These are phyloP conservation scores for Zoanthus sociatus DNA, from an alignment of 92 coral and sea anemone species.

Conservation along the genomic window DNA sequence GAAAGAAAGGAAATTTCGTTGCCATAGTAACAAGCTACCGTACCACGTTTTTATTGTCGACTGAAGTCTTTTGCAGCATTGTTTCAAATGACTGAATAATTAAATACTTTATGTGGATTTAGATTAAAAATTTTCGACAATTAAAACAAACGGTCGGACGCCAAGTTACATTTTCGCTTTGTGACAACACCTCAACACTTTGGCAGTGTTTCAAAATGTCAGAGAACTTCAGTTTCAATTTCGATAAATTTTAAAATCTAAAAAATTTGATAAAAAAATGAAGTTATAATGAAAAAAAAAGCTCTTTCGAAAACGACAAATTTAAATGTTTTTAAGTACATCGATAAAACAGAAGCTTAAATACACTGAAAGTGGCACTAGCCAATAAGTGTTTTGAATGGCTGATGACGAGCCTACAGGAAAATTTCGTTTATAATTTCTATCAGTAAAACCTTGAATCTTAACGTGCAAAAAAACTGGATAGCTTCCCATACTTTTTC, in stretches of 20 bases:
- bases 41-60: neutral
- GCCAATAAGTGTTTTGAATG: too few relatives aligned
- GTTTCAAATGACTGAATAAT: too few relatives aligned
- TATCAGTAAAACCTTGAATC: neutral
- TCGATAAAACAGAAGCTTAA: neutral
- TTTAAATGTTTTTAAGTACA: neutral
- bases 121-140: neutral
- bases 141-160: neutral
- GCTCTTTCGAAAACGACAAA: neutral
- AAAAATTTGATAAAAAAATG: neutral
- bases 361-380: neutral
- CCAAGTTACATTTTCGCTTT: neutral
- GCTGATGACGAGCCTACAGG: neutral
- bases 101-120: neutral
- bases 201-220: neutral
- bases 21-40: neutral
- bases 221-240: neutral
- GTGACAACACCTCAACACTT: neutral
- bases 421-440: neutral
- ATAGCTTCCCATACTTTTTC: neutral
- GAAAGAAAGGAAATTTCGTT: neutral
- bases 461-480: neutral
- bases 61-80: too few relatives aligned
- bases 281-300: neutral
- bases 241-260: neutral